Evolutionary conservation across 2,113 vertebrate genomes (phyloP).

Genomic region (Perccottus glenii): DNA sequence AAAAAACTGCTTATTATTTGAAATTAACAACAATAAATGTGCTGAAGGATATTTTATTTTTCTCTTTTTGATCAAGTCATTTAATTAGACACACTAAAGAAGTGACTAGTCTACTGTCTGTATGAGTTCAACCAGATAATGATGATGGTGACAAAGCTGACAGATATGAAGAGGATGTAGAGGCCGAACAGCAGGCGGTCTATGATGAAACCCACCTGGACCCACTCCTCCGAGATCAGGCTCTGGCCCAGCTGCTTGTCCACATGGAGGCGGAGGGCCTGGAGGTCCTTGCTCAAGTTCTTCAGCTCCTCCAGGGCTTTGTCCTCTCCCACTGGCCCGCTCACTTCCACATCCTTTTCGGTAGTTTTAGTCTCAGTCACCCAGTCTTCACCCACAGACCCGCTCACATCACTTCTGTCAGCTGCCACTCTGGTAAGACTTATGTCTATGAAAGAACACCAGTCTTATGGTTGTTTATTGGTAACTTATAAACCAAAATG

Average conservation of each 20-base stretch:
- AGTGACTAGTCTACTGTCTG: slow-evolving; percentile 12
- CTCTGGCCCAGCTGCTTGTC: slow-evolving; percentile 50
- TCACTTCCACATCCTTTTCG: not conserved
- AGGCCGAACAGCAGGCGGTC: slow-evolving; percentile 76
- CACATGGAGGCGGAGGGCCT: slow-evolving; percentile 59
- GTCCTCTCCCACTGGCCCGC: not conserved
- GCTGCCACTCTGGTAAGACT: not conserved
- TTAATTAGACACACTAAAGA: not conserved
- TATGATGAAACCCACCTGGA: slow-evolving; percentile 75
- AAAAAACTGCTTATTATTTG: too few species aligned
- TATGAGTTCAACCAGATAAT: slow-evolving; percentile 65
- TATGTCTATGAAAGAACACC: not conserved
- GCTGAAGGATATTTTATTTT: too few species aligned
- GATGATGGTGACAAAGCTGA: slow-evolving; percentile 76
- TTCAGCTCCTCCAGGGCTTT: slow-evolving; percentile 56
- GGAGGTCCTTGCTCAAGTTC: slow-evolving; percentile 59
- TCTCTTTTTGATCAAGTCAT: too few species aligned
- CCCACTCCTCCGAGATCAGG: slow-evolving; percentile 67
- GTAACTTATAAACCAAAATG: too few species aligned
- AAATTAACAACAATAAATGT: too few species aligned
- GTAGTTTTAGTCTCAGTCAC: not conserved
- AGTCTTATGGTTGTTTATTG: too few species aligned
- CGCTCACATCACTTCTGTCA: not conserved
- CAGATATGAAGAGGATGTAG: slow-evolving; percentile 73
- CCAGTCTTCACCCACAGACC: too few species aligned